phyloP scores from a whole-genome alignment of 1,140 invertebrate species.

The Drosophila asahinai region DNA sequence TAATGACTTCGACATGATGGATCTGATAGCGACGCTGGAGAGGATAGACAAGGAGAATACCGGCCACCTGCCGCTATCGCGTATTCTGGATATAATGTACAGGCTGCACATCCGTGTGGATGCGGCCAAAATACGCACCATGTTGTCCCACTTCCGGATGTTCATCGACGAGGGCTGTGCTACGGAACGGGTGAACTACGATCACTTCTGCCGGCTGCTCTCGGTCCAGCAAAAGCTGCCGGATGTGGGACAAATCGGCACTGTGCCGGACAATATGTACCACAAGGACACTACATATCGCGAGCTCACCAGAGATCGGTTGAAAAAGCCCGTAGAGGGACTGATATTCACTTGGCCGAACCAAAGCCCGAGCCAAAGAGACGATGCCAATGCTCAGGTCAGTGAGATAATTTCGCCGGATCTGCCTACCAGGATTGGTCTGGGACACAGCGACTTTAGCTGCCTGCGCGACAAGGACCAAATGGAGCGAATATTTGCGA shows the following conservation, averaged over 20 bases:
- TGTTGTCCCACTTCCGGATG: conserved; percentile 47
- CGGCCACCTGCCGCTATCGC: conserved; percentile 34
- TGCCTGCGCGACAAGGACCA: conserved; percentile 47
- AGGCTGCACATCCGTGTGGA: conserved; percentile 54
- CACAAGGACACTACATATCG: conserved; percentile 69
- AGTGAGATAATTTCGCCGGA: conserved; percentile 56
- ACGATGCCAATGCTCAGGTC: conserved; percentile 24
- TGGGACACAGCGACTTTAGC: conserved; percentile 50
- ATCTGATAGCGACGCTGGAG: conserved; percentile 61
- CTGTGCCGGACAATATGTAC: conserved; percentile 39
- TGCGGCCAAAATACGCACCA: conserved; percentile 48
- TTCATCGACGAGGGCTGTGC: conserved; percentile 46
- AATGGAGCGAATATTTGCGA: conserved; percentile 57
- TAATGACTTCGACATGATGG: conserved; percentile 62
- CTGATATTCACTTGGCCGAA: not conserved
- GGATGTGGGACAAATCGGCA: conserved; percentile 30
- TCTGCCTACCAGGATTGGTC: conserved; percentile 33
- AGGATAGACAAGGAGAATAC: conserved; percentile 51
- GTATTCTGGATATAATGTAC: conserved; percentile 57
- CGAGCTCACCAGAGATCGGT: conserved; percentile 50
- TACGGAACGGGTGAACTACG: conserved; percentile 59
- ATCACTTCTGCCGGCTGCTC: conserved; percentile 59
- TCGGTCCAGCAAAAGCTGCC: conserved; percentile 55
- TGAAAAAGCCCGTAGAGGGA: conserved; percentile 29
- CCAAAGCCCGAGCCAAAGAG: conserved; percentile 1